A percentile compares a stretch with the other conserved stretches of the same genome.
Evolutionary conservation across 2,797 vertebrate species (phyloP).

Genomic region (Mormyrops boulengeri): DNA sequence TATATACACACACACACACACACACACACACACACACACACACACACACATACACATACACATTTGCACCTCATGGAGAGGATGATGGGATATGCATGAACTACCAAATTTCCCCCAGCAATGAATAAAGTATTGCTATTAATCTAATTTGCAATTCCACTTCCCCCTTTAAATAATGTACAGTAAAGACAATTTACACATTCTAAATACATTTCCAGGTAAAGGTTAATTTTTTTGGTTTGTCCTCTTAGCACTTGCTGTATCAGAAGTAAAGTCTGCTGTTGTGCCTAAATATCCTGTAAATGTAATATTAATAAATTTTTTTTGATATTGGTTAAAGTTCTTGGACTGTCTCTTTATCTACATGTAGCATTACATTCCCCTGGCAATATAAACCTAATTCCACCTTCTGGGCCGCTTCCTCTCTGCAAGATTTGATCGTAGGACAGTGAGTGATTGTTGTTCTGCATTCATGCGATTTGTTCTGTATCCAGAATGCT

Average conservation of each 20-base stretch:
- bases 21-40: too few relatives aligned
- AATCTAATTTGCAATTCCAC: background rate
- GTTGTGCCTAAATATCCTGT: background rate
- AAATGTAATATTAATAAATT: background rate
- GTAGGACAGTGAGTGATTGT: background rate
- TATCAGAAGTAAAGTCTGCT: background rate
- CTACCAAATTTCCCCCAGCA: background rate
- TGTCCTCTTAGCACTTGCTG: background rate
- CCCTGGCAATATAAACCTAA: background rate
- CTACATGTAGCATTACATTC: background rate
- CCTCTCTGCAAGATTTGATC: background rate
- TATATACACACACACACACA: too few relatives aligned
- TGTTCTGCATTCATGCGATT: background rate
- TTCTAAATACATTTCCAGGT: background rate
- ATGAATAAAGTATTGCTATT: background rate
- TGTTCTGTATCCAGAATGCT: background rate
- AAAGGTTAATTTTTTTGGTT: background rate
- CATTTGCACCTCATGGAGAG: background rate
- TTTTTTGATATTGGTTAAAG: background rate
- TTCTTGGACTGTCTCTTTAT: background rate
- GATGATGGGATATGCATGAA: background rate
- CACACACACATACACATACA: too few relatives aligned
- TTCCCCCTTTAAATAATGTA: background rate
- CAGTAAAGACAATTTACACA: background rate
- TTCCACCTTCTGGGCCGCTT: background rate